Evolutionary conservation across 1,140 invertebrate species (phyloP).

Genomic region (Hycleus phaleratus): DNA sequence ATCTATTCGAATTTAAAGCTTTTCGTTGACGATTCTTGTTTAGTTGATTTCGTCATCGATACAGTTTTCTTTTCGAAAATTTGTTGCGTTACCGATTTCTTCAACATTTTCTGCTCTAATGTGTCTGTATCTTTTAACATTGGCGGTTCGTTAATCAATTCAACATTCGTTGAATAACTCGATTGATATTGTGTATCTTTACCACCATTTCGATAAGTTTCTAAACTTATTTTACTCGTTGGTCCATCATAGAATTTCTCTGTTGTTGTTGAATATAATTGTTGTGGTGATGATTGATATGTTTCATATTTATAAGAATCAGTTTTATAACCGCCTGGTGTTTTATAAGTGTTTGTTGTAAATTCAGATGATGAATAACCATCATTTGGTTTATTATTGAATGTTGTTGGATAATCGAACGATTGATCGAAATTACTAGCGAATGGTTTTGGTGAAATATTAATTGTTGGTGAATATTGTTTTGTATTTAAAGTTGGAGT

Average conservation of each 20-base stretch:
- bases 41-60: conserved; percentile 43
- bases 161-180: conserved; percentile 39
- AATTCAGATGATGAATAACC: conserved; percentile 35
- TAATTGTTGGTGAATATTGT: neutral
- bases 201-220: conserved; percentile 32
- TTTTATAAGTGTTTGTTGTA: conserved; percentile 34
- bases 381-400: conserved; percentile 6
- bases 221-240: conserved; percentile 21
- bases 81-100: conserved; percentile 46
- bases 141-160: conserved; percentile 40
- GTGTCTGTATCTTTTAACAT: conserved; percentile 40
- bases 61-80: conserved; percentile 48
- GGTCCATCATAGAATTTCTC: conserved; percentile 44
- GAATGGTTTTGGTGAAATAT: conserved; percentile 2
- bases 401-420: conserved; percentile 6
- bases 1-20: conserved; percentile 45
- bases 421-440: neutral
- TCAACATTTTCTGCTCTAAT: conserved; percentile 45
- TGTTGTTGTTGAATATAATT: conserved; percentile 38
- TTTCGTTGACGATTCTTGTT: conserved; percentile 46
- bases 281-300: conserved; percentile 29
- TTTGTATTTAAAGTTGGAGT: no score
- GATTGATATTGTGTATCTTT: conserved; percentile 25
- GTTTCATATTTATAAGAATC: conserved; percentile 36
- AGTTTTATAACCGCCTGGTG: conserved; percentile 35